These are phyloP conservation scores for Aleiodes leptofemur DNA, from an alignment of 2,888 invertebrate species.

Conservation along the genomic window DNA sequence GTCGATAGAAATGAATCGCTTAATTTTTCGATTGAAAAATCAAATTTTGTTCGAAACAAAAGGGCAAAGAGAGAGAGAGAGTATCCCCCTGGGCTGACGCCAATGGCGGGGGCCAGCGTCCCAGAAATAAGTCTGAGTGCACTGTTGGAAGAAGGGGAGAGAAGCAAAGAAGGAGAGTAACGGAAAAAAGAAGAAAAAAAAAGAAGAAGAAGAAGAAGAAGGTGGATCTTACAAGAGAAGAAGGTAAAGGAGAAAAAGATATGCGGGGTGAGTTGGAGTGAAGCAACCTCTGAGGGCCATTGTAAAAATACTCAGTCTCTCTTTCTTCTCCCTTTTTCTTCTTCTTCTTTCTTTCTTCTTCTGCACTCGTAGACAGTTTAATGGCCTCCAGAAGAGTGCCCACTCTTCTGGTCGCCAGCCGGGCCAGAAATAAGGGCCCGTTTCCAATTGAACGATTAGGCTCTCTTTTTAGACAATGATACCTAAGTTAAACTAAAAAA, in stretches of 20 bases:
- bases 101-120: constrained; percentile 61
- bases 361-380: constrained; percentile 69
- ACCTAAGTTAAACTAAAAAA: no score
- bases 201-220: constrained; percentile 58
- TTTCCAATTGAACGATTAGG: constrained; percentile 65
- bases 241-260: constrained; percentile 55
- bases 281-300: constrained; percentile 15
- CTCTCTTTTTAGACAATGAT: neutral
- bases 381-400: constrained; percentile 69
- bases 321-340: constrained; percentile 50
- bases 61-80: neutral
- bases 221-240: constrained; percentile 52
- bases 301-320: constrained; percentile 27
- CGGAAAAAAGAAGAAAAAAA: constrained; percentile 36
- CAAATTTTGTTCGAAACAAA: neutral
- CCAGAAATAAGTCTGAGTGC: constrained; percentile 36
- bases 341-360: constrained; percentile 50
- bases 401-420: constrained; percentile 55
- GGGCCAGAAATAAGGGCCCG: constrained; percentile 64
- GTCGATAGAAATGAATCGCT: neutral
- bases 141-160: constrained; percentile 30
- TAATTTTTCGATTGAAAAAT: neutral
- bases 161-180: constrained; percentile 38
- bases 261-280: constrained; percentile 32
- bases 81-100: constrained; percentile 57